Conservation (phyloP, 2,113 vertebrate genomes). For the Pangasianodon gigas region DNA sequence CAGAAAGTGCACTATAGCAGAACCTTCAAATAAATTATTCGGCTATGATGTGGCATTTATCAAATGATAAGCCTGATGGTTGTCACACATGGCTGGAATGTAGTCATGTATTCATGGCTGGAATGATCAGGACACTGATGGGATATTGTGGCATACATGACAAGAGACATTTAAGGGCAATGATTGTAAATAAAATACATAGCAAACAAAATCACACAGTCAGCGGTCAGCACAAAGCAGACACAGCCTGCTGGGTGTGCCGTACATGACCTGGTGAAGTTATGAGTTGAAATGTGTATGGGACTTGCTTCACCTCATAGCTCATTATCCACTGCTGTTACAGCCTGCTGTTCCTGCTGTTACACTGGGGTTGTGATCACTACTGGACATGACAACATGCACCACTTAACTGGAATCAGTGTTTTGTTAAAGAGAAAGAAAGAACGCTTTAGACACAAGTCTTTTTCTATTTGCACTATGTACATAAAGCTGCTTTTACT, state of each 20-base stretch:
- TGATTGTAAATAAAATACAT: constrained; percentile 29
- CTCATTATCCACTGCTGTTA: not conserved
- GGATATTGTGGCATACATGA: not conserved
- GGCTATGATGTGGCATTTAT: constrained; percentile 55
- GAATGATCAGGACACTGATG: constrained; percentile 42
- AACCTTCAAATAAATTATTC: constrained; percentile 50
- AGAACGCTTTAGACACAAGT: not conserved
- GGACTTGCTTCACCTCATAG: not conserved
- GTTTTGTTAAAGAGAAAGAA: not conserved
- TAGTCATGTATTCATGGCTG: constrained; percentile 59
- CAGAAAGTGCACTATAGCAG: not conserved
- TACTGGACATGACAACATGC: not conserved
- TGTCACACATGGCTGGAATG: constrained; percentile 58
- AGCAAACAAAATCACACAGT: constrained; percentile 13
- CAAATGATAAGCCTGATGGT: constrained; percentile 62
- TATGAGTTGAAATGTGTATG: not conserved
- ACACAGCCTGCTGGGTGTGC: not conserved
- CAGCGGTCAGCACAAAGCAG: not conserved
- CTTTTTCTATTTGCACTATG: not conserved
- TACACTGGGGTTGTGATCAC: not conserved
- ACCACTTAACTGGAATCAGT: not conserved
- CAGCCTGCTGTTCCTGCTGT: not conserved
- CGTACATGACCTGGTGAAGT: not conserved
- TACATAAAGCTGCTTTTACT: not conserved
- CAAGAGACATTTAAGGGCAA: constrained; percentile 6